Percentiles rank a stretch among this genome's conserved stretches.
phyloP scores from a whole-genome alignment of 2,888 invertebrate species.

The Nomada ferruginata region DNA sequence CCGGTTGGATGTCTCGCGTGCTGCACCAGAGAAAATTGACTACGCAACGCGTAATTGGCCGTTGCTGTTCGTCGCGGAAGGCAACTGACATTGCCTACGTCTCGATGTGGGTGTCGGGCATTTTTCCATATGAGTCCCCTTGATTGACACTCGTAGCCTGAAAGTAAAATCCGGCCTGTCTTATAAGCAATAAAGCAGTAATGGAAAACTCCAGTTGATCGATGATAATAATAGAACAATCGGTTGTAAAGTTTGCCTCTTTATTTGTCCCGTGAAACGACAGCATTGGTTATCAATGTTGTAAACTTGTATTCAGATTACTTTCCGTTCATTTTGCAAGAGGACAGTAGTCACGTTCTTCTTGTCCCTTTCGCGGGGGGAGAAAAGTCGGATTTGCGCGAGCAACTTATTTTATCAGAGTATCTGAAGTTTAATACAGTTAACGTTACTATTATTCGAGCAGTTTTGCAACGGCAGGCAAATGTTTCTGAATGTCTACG shows the following conservation, averaged over 20 bases:
- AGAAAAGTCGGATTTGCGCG: too few species aligned
- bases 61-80: slow-evolving; percentile 23
- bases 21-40: slow-evolving; percentile 37
- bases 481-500: too few species aligned
- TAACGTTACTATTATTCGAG: too few species aligned
- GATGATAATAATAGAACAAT: slow-evolving; percentile 12
- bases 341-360: too few species aligned
- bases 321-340: too few species aligned
- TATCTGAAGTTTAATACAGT: too few species aligned
- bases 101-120: slow-evolving; percentile 36
- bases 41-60: slow-evolving; percentile 51
- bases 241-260: slow-evolving; percentile 14
- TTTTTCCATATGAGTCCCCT: neutral
- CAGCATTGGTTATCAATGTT: neutral
- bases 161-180: neutral
- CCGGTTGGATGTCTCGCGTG: slow-evolving; percentile 49
- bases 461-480: too few species aligned
- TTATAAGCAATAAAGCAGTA: slow-evolving; percentile 15
- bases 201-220: slow-evolving; percentile 32
- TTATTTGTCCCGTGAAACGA: neutral
- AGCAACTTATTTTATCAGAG: too few species aligned
- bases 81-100: slow-evolving; percentile 17
- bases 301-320: neutral
- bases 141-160: neutral
- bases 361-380: too few species aligned